phyloP scores from a whole-genome alignment of 2,888 invertebrate species.

The Prenolepis imparis region DNA sequence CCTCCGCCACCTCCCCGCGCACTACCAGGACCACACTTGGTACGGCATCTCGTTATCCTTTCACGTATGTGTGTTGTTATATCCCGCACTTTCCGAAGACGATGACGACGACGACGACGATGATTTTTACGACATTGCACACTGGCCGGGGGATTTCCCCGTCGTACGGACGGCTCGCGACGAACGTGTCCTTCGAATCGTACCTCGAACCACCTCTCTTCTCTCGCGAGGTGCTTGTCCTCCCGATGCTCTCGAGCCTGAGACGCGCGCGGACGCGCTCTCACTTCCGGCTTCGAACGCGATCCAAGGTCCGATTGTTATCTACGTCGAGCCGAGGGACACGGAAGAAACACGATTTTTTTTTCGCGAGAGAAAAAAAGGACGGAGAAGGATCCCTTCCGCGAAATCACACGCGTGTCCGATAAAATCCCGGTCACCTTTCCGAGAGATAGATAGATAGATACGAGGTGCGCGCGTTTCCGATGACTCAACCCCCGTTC shows the following conservation, averaged over 20 bases:
- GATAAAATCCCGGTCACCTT: background rate
- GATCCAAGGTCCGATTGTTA: constrained; percentile 2
- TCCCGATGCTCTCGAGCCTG: constrained; percentile 22
- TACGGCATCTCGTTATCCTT: constrained; percentile 50
- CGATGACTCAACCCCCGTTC: constrained; percentile 13
- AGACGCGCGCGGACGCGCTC: background rate
- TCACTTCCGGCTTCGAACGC: constrained; percentile 36
- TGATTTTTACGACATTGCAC: constrained; percentile 43
- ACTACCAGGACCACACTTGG: constrained; percentile 57
- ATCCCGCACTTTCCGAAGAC: constrained; percentile 20
- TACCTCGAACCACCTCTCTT: background rate
- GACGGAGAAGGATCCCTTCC: constrained; percentile 21
- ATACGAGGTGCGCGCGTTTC: no score
- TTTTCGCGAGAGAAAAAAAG: background rate
- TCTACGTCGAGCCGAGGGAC: background rate
- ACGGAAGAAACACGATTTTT: background rate
- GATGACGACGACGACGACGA: background rate
- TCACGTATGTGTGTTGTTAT: background rate
- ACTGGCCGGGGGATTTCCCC: constrained; percentile 23
- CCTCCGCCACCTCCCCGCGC: constrained; percentile 41
- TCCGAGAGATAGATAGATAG: no score
- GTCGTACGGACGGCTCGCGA: constrained; percentile 11
- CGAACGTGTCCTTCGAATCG: constrained; percentile 30
- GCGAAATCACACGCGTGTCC: background rate
- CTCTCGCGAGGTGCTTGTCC: constrained; percentile 1